These are phyloP conservation scores for Psophia crepitans DNA, from an alignment of 2,113 vertebrate species.

Conservation along the genomic window DNA sequence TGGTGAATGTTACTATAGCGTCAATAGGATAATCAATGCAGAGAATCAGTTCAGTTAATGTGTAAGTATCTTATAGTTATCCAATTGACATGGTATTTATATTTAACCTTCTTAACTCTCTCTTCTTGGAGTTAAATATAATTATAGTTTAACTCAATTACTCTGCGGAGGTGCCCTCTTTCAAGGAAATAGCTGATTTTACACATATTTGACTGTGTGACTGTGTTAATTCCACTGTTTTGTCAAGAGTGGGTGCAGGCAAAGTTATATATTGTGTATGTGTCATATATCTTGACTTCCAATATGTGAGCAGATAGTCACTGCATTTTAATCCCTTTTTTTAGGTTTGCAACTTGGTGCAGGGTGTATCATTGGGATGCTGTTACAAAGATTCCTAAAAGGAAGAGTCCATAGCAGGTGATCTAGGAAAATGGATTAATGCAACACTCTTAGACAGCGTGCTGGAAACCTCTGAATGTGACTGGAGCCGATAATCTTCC, in stretches of 20 bases:
- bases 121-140: background rate
- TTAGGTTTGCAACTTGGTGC: background rate
- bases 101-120: background rate
- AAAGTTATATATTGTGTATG: background rate
- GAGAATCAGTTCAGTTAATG: background rate
- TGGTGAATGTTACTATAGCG: background rate
- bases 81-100: background rate
- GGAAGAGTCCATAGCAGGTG: background rate
- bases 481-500: background rate
- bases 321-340: background rate
- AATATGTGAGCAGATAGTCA: background rate
- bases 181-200: background rate
- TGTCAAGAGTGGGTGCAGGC: background rate
- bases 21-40: background rate
- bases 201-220: background rate
- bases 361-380: background rate
- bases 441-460: background rate
- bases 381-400: background rate
- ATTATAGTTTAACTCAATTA: background rate
- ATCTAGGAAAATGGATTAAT: background rate
- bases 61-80: background rate
- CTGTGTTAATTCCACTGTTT: background rate
- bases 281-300: background rate
- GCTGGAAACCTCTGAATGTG: background rate
- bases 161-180: background rate